Evolutionary conservation across 2,888 invertebrate genomes (phyloP).

Genomic region (Drepanosiphum platanoidis): DNA sequence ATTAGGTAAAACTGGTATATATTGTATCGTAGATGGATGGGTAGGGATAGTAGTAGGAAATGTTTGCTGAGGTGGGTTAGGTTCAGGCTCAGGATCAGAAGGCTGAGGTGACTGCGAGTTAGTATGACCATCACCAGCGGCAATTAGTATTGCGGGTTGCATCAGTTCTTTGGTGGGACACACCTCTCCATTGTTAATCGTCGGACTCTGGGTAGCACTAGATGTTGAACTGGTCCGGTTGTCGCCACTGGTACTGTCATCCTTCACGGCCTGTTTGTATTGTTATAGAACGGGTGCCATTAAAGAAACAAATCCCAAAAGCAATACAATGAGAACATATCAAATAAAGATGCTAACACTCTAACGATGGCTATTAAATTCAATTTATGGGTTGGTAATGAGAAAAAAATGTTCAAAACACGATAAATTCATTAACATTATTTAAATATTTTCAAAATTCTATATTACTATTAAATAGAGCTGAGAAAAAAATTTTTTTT

Average conservation of each 20-base stretch:
- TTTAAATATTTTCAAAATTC: too few species aligned
- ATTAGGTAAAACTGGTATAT: conserved; percentile 64
- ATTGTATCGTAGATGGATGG: conserved; percentile 66
- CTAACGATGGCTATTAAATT: conserved; percentile 21
- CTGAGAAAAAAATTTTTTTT: too few species aligned
- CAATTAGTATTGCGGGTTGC: conserved; percentile 61
- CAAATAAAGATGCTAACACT: conserved; percentile 50
- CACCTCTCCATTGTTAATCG: conserved; percentile 62
- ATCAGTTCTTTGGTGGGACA: conserved; percentile 61
- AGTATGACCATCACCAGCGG: conserved; percentile 62
- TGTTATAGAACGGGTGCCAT: conserved; percentile 60
- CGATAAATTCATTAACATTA: too few species aligned
- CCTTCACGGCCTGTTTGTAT: conserved; percentile 60
- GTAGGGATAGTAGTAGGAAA: conserved; percentile 65
- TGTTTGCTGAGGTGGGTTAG: conserved; percentile 63
- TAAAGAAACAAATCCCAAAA: conserved; percentile 62
- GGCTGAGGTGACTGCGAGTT: conserved; percentile 56
- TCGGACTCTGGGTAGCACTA: conserved; percentile 61
- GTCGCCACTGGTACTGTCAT: conserved; percentile 61
- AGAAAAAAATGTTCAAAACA: neutral
- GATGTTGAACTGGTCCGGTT: conserved; percentile 61
- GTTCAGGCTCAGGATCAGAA: conserved; percentile 47
- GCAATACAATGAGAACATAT: conserved; percentile 60
- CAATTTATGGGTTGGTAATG: neutral
- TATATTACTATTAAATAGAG: too few species aligned